These are phyloP conservation scores for Distichodus sexfasciatus DNA, from an alignment of 2,797 vertebrate genomes.

Conservation along the genomic window DNA sequence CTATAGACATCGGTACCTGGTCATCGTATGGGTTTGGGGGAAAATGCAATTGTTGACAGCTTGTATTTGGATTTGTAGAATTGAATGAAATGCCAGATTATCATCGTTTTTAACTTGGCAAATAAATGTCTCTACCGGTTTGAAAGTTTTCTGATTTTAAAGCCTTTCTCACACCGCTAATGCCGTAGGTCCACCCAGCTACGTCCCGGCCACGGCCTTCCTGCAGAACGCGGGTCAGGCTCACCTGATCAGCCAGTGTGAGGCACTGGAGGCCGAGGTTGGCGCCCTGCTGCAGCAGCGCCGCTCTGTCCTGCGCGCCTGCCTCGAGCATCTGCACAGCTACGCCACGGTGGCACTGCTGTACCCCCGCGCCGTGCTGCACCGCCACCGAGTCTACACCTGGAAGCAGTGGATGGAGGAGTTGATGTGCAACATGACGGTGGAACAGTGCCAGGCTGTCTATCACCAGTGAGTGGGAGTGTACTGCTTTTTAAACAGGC, in stretches of 20 bases:
- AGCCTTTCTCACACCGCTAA: too few relatives aligned
- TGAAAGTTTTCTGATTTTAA: background rate
- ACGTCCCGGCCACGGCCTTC: slow-evolving; percentile 94
- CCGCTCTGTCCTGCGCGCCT: slow-evolving; percentile 83
- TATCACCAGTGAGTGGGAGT: slow-evolving; percentile 85
- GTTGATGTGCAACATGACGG: slow-evolving; percentile 87
- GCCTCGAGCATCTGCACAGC: slow-evolving; percentile 94
- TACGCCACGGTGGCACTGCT: slow-evolving; percentile 94
- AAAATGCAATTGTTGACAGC: background rate
- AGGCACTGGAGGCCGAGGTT: slow-evolving; percentile 90
- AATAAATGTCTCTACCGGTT: too few relatives aligned
- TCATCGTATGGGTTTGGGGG: background rate
- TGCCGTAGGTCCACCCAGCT: slow-evolving; percentile 92
- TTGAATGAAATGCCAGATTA: background rate
- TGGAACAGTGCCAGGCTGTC: slow-evolving; percentile 86
- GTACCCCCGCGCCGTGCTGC: slow-evolving; percentile 88
- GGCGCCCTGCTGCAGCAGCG: slow-evolving; percentile 90
- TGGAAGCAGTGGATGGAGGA: slow-evolving; percentile 99
- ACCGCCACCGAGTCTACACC: slow-evolving; percentile 88
- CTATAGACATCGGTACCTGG: slow-evolving; percentile 89
- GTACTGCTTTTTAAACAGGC: too few relatives aligned
- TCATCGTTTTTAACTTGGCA: too few relatives aligned
- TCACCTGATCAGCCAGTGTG: slow-evolving; percentile 94
- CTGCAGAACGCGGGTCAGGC: slow-evolving; percentile 97
- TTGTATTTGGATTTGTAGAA: too few relatives aligned